Evolutionary conservation across 2,888 invertebrate species (phyloP).

Genomic region (Epinotia ramella): DNA sequence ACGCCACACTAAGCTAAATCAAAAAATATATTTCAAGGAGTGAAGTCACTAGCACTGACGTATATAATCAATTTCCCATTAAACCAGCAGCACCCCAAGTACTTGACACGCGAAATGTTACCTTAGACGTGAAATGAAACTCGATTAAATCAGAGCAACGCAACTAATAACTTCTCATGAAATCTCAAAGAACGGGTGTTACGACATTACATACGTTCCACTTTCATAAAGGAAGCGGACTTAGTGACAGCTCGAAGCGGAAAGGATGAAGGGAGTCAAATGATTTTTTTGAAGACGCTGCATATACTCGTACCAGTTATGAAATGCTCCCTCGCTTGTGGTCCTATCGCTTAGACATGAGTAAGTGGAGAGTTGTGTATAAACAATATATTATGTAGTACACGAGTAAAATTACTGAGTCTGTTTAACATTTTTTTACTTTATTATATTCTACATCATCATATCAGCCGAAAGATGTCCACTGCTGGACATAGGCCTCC

Average conservation of each 20-base stretch:
- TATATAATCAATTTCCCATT: slow-evolving; percentile 6
- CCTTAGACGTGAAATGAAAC: slow-evolving; percentile 9
- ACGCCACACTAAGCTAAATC: too few relatives aligned
- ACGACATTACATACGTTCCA: slow-evolving; percentile 6
- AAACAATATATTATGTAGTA: too few relatives aligned
- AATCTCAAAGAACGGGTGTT: slow-evolving; percentile 44
- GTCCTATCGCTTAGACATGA: too few relatives aligned
- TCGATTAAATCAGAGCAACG: slow-evolving; percentile 20
- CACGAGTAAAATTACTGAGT: too few relatives aligned
- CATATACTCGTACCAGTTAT: too few relatives aligned
- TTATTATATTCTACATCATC: too few relatives aligned
- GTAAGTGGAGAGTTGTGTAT: too few relatives aligned
- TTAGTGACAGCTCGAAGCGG: not conserved
- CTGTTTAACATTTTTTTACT: too few relatives aligned
- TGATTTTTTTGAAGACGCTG: slow-evolving; percentile 1
- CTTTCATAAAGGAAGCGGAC: slow-evolving; percentile 1
- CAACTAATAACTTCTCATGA: slow-evolving; percentile 24
- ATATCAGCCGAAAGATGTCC: too few relatives aligned
- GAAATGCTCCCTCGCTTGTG: too few relatives aligned
- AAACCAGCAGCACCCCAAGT: slow-evolving; percentile 7
- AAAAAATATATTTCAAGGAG: not conserved
- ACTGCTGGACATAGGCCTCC: too few relatives aligned
- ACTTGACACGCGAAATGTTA: slow-evolving; percentile 3
- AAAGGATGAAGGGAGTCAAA: not conserved
- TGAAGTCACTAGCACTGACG: not conserved